Conservation (phyloP, 1,140 invertebrate species). For the Pygmarrhopalites habei region DNA sequence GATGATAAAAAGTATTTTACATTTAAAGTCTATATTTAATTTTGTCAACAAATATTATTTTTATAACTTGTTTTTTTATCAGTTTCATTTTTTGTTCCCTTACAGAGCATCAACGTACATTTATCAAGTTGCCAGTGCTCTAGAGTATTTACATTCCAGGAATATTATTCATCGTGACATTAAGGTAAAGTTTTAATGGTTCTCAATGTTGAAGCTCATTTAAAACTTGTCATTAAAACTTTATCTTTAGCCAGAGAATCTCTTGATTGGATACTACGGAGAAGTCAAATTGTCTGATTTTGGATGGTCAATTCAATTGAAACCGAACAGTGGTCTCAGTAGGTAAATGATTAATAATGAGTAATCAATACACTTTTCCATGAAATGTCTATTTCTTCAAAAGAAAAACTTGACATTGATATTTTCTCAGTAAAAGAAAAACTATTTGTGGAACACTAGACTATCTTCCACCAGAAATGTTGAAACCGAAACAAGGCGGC, state of each 20-base stretch:
- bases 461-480: slow-evolving; percentile 90
- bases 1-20: too few species aligned
- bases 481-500: slow-evolving; percentile 52
- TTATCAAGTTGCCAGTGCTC: slow-evolving; percentile 46
- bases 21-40: too few species aligned
- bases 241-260: slow-evolving; percentile 33
- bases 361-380: too few species aligned
- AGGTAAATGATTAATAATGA: too few species aligned
- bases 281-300: slow-evolving; percentile 35
- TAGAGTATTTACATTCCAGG: slow-evolving; percentile 53
- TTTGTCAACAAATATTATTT: too few species aligned
- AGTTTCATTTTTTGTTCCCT: too few species aligned
- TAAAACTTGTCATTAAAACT: too few species aligned
- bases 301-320: slow-evolving; percentile 44
- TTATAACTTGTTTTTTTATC: too few species aligned
- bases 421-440: slow-evolving; percentile 51
- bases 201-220: too few species aligned
- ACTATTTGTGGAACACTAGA: slow-evolving; percentile 90
- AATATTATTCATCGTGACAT: slow-evolving; percentile 50
- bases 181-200: too few species aligned
- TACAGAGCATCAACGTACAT: slow-evolving; percentile 40
- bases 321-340: slow-evolving; percentile 37
- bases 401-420: background rate
- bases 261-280: slow-evolving; percentile 28
- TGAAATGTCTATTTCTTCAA: too few species aligned